Percentiles rank a stretch among this genome's conserved stretches.
Conservation (phyloP, 2,797 vertebrate species). For the Pangasius macronema region DNA sequence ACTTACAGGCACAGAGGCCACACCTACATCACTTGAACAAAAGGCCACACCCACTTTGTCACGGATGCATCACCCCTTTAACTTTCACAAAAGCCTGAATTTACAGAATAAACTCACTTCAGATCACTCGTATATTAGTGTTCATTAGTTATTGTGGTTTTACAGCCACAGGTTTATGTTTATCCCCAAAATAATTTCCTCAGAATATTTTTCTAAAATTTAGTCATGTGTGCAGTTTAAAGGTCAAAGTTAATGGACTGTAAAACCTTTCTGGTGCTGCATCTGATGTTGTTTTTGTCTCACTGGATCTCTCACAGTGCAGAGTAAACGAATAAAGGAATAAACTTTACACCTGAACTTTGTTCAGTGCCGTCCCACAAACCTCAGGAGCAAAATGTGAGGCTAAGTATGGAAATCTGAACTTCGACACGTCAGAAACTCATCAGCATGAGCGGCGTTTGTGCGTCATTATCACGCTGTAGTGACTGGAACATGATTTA, state of each 20-base stretch:
- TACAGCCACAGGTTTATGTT: not conserved
- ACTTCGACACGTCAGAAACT: not conserved
- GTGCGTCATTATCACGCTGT: too few relatives aligned
- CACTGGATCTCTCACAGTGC: not conserved
- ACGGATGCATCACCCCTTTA: not conserved
- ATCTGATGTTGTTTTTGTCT: not conserved
- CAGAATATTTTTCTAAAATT: not conserved
- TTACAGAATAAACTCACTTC: not conserved
- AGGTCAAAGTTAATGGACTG: not conserved
- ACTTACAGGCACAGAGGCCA: not conserved
- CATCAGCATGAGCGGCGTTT: not conserved
- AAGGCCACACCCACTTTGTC: not conserved
- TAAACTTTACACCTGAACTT: slow-evolving; percentile 11
- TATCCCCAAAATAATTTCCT: not conserved
- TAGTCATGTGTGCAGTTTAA: not conserved
- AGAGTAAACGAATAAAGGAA: not conserved
- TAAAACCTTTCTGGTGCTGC: not conserved
- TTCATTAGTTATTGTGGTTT: not conserved
- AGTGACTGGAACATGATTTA: not conserved
- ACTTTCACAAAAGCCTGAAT: not conserved
- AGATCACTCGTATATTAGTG: fast-evolving
- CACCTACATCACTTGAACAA: not conserved
- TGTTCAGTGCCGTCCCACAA: slow-evolving; percentile 3
- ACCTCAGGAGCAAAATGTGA: not conserved
- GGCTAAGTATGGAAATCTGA: not conserved